phyloP scores from a whole-genome alignment of 2,888 invertebrate species.

The Fabriciana adippe region DNA sequence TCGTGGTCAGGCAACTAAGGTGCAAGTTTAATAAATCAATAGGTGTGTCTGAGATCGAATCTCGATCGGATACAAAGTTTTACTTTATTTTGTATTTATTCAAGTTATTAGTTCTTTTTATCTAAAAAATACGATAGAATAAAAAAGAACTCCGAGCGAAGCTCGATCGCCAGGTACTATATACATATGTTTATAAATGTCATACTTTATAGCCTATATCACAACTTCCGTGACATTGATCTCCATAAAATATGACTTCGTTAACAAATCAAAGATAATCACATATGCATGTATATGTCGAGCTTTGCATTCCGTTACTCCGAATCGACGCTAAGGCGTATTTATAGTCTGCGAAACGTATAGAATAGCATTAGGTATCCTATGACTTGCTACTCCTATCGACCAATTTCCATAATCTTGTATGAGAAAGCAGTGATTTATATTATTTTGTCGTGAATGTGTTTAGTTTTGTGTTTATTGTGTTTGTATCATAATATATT shows the following conservation, averaged over 20 bases:
- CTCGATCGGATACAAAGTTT: too few relatives aligned
- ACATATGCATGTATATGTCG: constrained; percentile 46
- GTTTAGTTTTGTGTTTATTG: constrained; percentile 20
- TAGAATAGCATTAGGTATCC: constrained; percentile 43
- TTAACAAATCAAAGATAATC: constrained; percentile 49
- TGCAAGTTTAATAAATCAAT: too few relatives aligned
- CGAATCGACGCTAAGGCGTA: constrained; percentile 51
- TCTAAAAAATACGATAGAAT: too few relatives aligned
- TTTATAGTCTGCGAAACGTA: constrained; percentile 50
- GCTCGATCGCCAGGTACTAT: too few relatives aligned
- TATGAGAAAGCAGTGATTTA: constrained; percentile 21
- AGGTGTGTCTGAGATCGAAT: too few relatives aligned
- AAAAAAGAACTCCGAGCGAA: too few relatives aligned
- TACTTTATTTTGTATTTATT: too few relatives aligned
- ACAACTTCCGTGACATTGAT: constrained; percentile 39
- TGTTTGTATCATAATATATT: constrained; percentile 7
- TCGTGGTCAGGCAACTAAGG: too few relatives aligned
- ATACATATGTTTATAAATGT: too few relatives aligned
- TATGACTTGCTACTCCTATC: constrained; percentile 39
- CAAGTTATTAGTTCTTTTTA: too few relatives aligned
- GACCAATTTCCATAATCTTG: constrained; percentile 39
- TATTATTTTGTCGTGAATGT: constrained; percentile 18
- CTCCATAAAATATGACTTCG: constrained; percentile 66
- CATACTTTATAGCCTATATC: not conserved
- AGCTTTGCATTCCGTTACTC: constrained; percentile 48